Evolutionary conservation across 2,888 invertebrate species (phyloP), one percentile per base, ranked within the genome.

Genomic region (Oithona nana): DNA sequence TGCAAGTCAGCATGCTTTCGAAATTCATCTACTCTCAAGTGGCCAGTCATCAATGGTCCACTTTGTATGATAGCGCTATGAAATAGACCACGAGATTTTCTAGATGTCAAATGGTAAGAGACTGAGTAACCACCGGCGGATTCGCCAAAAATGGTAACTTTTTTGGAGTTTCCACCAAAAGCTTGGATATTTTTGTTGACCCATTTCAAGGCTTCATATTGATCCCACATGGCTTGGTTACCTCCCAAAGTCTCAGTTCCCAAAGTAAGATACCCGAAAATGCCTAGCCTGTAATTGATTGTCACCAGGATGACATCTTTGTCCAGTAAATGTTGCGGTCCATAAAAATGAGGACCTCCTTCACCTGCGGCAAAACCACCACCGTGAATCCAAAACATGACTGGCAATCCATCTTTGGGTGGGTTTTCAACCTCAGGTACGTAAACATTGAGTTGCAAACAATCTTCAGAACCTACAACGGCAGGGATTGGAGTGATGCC

Each of bases 221-320:
- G 57, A 57, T 57, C 57, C 57, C 57, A 57, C 8, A 57, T 11
- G n/a, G 30, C 57, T 28, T 30, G 26, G 31, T 57, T 57, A 22
- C 57, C 57, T 8, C 30, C 16, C 4, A 31, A 20, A n/a, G n/a
- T 26, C 20, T 57, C 57, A 57, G 4, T 57, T 3, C 57, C 57
- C 57, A 57, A 20, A 29, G 29, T 57, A n/a, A 57, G 39, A 57
- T 30, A 57, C 11, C 57, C 57, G n/a, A 57, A 39, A 30, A 28
- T 20, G 22, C 57, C 57, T 31, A 57, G 28, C 20, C 57, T 20
- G 31, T 57, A 57, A 20, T 29, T 31, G 6, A 57, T 22, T 6
- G 57, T 57, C 31, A 57, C 57, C n/a, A 57, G 22, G 30, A 57
- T 39, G 24, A 57, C 57, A 57, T 39, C 57, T 22, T 28, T 29